Conservation (phyloP, 2,888 invertebrate species). For the Antheraea assamensis region DNA sequence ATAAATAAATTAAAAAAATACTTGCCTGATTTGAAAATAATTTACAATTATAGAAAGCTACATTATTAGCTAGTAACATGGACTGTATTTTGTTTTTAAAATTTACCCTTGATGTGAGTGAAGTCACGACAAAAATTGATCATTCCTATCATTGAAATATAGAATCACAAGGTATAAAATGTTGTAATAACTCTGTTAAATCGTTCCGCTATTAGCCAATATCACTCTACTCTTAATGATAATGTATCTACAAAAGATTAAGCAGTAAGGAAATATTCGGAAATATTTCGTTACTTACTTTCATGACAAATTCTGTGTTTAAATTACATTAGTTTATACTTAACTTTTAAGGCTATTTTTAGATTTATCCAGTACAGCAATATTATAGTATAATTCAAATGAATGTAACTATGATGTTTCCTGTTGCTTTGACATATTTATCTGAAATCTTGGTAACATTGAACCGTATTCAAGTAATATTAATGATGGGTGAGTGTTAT, state of each 20-base stretch:
- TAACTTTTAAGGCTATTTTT: slow-evolving; percentile 57
- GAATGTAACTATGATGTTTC: slow-evolving; percentile 81
- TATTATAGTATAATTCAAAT: slow-evolving; percentile 82
- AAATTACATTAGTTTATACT: neutral
- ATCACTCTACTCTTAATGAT: neutral
- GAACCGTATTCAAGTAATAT: slow-evolving; percentile 80
- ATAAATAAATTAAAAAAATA: no score
- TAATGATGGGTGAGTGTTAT: slow-evolving; percentile 69
- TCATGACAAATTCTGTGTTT: neutral
- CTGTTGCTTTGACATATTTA: slow-evolving; percentile 76
- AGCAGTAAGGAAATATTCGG: neutral
- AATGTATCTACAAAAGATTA: neutral
- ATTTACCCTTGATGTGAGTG: no score
- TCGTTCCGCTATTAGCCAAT: neutral
- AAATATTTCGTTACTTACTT: neutral
- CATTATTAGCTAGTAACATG: no score
- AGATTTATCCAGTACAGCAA: slow-evolving; percentile 83
- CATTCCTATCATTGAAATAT: no score
- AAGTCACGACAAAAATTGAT: no score
- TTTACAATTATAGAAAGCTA: no score
- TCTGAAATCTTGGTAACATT: slow-evolving; percentile 83
- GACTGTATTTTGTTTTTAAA: no score
- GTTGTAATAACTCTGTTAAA: neutral
- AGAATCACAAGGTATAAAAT: neutral
- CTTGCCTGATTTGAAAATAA: no score